A percentile compares a stretch with the other conserved stretches of the same genome.
phyloP scores from a whole-genome alignment of 2,113 vertebrate species.

The Mellivora capensis region DNA sequence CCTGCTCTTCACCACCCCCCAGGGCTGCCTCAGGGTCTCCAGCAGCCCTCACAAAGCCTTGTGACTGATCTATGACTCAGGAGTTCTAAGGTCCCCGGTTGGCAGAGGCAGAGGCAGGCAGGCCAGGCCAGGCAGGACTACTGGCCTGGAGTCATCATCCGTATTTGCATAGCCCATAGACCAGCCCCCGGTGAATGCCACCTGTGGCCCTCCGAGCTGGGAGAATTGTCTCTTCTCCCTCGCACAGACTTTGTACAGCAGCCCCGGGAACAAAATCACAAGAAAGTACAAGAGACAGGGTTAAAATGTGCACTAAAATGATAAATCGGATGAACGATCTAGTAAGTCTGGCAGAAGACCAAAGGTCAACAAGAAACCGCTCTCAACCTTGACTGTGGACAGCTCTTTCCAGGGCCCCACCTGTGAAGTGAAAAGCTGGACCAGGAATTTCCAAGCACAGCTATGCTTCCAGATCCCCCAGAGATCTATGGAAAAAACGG shows the following conservation, averaged over 20 bases:
- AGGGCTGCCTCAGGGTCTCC: background rate
- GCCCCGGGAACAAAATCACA: background rate
- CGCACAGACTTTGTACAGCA: background rate
- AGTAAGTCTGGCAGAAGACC: background rate
- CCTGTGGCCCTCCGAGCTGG: background rate
- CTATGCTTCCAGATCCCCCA: background rate
- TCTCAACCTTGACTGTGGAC: background rate
- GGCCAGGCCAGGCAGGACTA: too few relatives aligned
- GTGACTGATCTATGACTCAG: background rate
- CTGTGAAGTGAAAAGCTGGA: background rate
- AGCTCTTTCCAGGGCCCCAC: background rate
- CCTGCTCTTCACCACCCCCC: rapidly evolving
- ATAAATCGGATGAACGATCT: background rate
- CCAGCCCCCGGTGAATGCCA: background rate
- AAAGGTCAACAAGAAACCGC: background rate
- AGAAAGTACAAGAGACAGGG: background rate
- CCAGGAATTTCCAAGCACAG: background rate
- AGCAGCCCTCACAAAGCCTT: background rate
- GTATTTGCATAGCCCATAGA: background rate
- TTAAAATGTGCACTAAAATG: background rate
- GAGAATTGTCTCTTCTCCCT: background rate
- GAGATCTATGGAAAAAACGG: background rate
- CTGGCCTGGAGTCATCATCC: background rate
- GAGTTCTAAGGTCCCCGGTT: background rate
- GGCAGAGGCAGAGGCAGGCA: background rate